Percentiles rank a stretch among this genome's conserved stretches.
These are phyloP conservation scores for Rhynchomys soricoides DNA, from an alignment of 2,113 vertebrate genomes.

Conservation along the genomic window DNA sequence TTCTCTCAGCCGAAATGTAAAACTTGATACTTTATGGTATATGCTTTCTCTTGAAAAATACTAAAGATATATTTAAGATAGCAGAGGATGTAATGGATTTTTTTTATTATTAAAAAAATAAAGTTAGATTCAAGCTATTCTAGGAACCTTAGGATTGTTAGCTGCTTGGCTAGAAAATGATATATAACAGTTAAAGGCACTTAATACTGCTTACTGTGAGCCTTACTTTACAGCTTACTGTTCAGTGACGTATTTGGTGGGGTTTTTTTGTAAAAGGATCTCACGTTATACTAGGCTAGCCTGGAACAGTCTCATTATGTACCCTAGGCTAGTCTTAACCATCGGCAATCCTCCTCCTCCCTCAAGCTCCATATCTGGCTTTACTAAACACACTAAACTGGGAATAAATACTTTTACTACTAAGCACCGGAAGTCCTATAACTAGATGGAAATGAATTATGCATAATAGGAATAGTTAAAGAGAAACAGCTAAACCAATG, in stretches of 20 bases:
- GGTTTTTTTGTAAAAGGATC: neutral
- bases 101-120: neutral
- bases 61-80: neutral
- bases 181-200: neutral
- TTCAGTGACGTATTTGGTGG: neutral
- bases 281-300: neutral
- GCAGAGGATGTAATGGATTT: neutral
- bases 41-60: neutral
- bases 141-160: neutral
- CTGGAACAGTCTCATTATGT: neutral
- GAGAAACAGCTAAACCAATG: neutral
- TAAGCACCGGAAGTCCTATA: neutral
- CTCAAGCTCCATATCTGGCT: neutral
- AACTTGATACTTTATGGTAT: neutral
- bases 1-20: neutral
- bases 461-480: neutral
- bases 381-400: neutral
- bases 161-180: neutral
- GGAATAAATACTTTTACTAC: conserved; percentile 30
- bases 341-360: neutral
- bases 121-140: neutral
- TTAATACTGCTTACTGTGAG: neutral
- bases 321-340: neutral
- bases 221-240: neutral
- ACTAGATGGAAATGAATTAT: neutral